Evolutionary conservation across 2,888 invertebrate genomes (phyloP).

Genomic region (Brenthis ino): DNA sequence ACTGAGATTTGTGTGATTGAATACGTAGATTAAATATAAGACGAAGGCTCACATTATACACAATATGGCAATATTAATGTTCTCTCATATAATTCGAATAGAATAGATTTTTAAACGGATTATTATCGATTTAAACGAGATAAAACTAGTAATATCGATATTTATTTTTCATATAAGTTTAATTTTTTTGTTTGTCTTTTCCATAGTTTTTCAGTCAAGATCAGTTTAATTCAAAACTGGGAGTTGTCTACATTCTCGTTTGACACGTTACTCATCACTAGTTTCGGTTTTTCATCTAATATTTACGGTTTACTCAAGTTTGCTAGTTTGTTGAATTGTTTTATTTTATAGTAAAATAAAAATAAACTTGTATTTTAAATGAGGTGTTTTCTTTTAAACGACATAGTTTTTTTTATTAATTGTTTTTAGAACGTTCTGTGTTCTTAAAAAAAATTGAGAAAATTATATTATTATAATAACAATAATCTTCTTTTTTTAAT

Average conservation of each 20-base stretch:
- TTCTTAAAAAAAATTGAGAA: too few species aligned
- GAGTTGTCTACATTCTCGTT: background rate
- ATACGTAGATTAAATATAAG: background rate
- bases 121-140: constrained; percentile 3
- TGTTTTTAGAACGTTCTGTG: background rate
- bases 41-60: background rate
- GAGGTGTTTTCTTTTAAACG: constrained; percentile 7
- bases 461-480: too few species aligned
- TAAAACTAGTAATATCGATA: background rate
- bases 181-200: background rate
- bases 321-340: constrained; percentile 19
- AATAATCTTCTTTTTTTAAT: too few species aligned
- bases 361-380: constrained; percentile 9
- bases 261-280: background rate
- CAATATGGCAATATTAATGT: background rate
- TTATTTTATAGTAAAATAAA: constrained; percentile 20
- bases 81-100: background rate
- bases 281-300: constrained; percentile 4
- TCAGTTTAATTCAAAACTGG: background rate
- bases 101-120: background rate
- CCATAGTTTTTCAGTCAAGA: too few species aligned
- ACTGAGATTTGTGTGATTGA: constrained; percentile 13
- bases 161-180: background rate
- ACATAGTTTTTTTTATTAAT: background rate
- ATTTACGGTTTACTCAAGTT: constrained; percentile 3